Base-by-base conservation (phyloP, 2,797 vertebrate species). In the Sebastes trivittatus region DNA sequence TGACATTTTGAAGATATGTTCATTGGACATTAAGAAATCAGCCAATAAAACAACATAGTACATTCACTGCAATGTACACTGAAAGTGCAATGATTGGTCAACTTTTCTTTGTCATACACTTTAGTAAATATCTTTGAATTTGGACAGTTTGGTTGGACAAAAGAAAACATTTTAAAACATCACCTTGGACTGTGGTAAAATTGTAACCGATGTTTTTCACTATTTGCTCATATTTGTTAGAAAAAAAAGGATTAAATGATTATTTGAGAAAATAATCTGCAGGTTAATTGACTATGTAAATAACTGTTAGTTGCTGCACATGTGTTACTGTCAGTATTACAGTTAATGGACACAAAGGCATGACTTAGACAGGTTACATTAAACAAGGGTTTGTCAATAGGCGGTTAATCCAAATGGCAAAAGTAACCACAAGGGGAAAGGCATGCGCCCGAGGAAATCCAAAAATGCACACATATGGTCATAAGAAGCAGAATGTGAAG, bases 371-470 rank as follows among this genome's bases (percentile, higher is more conserved):
- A 14, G 60, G 22, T 55, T 20, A 55, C n/a, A 36, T 55, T 61
- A n/a, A 75, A 46, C 23, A 20, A 25, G 5, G 7, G 20, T 18
- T 60, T 13, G 4, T 29, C 14, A 9, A 14, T 4, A 34, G 3
- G 11, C 34, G 16, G 4, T 73, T 11, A 11, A 46, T 29, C 25
- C 16, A 13, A 18, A 63, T 4, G 22, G 27, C 3, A 25, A 32
- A 34, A 20, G 3, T 7, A 58, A 54, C n/a, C 9, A 54, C 8
- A 22, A 13, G 11, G 0, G 0, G 18, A 34, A 30, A 54, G 8
- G 1, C 8, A 27, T 16, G 30, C 16, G 2, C 1, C 18, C 3
- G 2, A 14, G 11, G 0, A 36, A 36, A 32, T 27, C 4, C 1
- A 27, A 25, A 30, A 46, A 23, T 32, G 5, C 11, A 62, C 23